Conservation (phyloP, 37 sponge, comb jelly and placozoan genomes). For the Chondrosia reniformis region DNA sequence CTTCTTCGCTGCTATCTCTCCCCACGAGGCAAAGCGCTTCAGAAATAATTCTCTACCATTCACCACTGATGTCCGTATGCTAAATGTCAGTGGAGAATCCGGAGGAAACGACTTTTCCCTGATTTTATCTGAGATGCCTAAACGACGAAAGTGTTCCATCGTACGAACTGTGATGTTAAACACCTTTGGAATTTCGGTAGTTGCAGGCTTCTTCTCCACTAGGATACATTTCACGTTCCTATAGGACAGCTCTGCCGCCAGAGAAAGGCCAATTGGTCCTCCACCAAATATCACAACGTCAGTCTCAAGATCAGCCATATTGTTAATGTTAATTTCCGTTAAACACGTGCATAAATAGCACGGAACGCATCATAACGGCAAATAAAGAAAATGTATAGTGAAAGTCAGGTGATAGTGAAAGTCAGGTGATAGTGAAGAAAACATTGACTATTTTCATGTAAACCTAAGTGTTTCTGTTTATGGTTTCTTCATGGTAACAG, state of each 20-base stretch:
- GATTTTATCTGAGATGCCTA: constrained; percentile 46
- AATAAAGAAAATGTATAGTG: too few species aligned
- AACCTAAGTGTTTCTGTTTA: too few species aligned
- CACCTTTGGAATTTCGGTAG: constrained; percentile 51
- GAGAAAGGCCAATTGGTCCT: constrained; percentile 62
- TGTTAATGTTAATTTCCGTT: not conserved
- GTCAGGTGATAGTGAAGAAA: too few species aligned
- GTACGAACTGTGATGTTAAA: constrained; percentile 33
- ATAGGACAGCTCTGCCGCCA: constrained; percentile 62
- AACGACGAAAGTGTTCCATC: constrained; percentile 70
- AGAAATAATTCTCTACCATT: not conserved
- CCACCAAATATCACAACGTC: constrained; percentile 58
- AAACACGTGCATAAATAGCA: not conserved
- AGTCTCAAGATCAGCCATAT: not conserved
- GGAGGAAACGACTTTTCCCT: constrained; percentile 41
- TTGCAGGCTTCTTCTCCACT: constrained; percentile 45
- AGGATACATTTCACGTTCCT: constrained; percentile 55
- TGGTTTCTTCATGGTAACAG: too few species aligned
- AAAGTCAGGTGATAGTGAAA: too few species aligned
- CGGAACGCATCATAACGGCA: too few species aligned
- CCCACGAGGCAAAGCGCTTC: constrained; percentile 43
- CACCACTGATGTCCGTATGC: not conserved
- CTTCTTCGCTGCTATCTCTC: constrained; percentile 40
- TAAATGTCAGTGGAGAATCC: constrained; percentile 20
- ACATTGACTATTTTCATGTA: too few species aligned